Percentiles rank a stretch among this genome's conserved stretches.
These are phyloP conservation scores for Pachypeltis micranthus DNA, from an alignment of 1,140 invertebrate species.

Conservation along the genomic window DNA sequence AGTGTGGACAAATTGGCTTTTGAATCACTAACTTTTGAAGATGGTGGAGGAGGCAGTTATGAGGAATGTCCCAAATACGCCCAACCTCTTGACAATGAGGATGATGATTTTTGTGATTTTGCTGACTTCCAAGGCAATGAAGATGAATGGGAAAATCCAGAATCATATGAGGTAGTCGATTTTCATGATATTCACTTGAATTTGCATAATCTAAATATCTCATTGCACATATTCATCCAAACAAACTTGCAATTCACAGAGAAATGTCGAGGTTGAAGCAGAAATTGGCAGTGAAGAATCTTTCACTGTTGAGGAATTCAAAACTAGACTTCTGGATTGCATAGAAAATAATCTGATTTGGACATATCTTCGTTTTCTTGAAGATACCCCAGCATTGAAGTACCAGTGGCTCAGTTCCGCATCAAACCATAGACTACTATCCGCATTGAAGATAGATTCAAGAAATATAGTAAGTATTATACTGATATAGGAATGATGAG, in stretches of 20 bases:
- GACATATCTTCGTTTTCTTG: conserved; percentile 47
- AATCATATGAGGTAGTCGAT: background rate
- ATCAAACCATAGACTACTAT: conserved; percentile 53
- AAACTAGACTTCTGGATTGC: background rate
- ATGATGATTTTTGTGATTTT: conserved; percentile 20
- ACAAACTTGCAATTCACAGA: background rate
- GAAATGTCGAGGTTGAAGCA: background rate
- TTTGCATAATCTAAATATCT: background rate
- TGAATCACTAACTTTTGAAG: too few relatives aligned
- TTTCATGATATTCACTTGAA: background rate
- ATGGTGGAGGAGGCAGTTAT: too few relatives aligned
- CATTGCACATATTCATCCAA: background rate
- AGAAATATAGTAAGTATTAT: conserved; percentile 75
- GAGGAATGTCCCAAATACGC: too few relatives aligned
- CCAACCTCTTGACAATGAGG: too few relatives aligned
- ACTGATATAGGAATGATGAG: too few relatives aligned
- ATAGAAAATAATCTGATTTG: conserved; percentile 32
- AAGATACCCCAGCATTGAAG: conserved; percentile 52
- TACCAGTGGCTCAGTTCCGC: conserved; percentile 59
- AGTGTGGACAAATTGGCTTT: too few relatives aligned
- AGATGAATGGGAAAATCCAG: background rate
- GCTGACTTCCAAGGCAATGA: conserved; percentile 15
- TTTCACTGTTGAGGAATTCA: background rate
- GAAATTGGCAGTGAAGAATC: background rate
- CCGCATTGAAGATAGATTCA: conserved; percentile 64